Base-by-base conservation (phyloP, 2,888 invertebrate species). In the Apamea monoglypha region DNA sequence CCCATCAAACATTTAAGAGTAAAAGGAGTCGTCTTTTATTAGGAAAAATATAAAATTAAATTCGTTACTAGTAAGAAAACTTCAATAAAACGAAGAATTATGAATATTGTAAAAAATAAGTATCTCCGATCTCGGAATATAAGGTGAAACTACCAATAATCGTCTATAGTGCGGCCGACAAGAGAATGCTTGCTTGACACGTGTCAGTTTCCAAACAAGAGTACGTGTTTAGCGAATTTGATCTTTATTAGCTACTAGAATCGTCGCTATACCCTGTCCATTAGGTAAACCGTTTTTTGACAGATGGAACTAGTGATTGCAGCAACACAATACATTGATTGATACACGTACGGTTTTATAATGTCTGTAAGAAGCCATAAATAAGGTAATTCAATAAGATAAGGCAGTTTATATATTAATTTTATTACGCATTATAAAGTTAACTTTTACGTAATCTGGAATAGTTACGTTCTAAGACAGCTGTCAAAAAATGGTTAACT, bases 71-170 rank as follows among this genome's bases (percentile, higher is more conserved):
- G 12, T 69, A 61, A 47, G 36, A 63, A 74, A 64, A 50, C 81
- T 83, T 80, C 61, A n/a, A 53, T 50, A 36, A 72, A 69, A 73
- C 29, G 68, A 61, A 75, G 50, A 70, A 61, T 81, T 74, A 68
- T 68, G 29, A 40, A 71, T 81, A 82, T 74, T 83, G 56, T 84
- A 75, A 80, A 84, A 71, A 68, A 12, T 40, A 73, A 63, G 61
- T 40, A 25, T 68, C 36, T 68, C 64, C 70, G 32, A 75, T 69
- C 29, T 40, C 56, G 59, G 59, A 72, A 78, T 73, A 8, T 85
- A 74, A 64, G 86, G 76, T 85, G 61, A 29, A 68, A 79, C 6
- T 71, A 71, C 80, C 82, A 82, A 61, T 82, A 29, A 73, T 68
- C 71, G 32, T 84, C 63, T 64, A n/a, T 5, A 59, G n/a, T n/a